These are phyloP conservation scores for Molossus alvarezi DNA, from an alignment of 2,797 vertebrate genomes.

Conservation along the genomic window DNA sequence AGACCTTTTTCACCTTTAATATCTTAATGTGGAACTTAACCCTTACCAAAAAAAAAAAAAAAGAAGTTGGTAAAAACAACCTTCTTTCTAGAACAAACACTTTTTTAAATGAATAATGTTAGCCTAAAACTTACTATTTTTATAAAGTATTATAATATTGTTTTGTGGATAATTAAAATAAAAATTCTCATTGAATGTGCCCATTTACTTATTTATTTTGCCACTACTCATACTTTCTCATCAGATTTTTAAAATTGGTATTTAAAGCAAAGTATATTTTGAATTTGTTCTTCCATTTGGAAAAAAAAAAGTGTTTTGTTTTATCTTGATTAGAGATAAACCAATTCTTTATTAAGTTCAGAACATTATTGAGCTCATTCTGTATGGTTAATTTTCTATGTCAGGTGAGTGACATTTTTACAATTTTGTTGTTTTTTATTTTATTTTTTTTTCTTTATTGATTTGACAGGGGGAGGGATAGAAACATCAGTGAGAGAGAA, in stretches of 20 bases:
- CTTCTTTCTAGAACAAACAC: constrained; percentile 85
- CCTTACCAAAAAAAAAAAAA: constrained; percentile 88
- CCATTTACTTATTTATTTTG: constrained; percentile 82
- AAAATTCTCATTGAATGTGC: constrained; percentile 89
- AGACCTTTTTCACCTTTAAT: constrained; percentile 86
- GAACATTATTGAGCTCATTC: constrained; percentile 45
- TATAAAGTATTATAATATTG: constrained; percentile 90
- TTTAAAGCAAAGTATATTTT: constrained; percentile 68
- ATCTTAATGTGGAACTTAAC: constrained; percentile 89
- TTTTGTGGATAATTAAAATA: constrained; percentile 91
- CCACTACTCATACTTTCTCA: constrained; percentile 68
- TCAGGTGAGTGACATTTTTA: constrained; percentile 58
- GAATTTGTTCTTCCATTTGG: constrained; percentile 65
- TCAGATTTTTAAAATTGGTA: neutral
- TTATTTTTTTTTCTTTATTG: too few relatives aligned
- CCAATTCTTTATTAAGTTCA: constrained; percentile 71
- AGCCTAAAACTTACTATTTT: constrained; percentile 90
- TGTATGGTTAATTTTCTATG: constrained; percentile 48
- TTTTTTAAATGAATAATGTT: constrained; percentile 90
- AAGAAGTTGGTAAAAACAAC: constrained; percentile 81
- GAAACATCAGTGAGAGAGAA: too few relatives aligned
- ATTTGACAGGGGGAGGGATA: too few relatives aligned
- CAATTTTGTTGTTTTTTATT: neutral
- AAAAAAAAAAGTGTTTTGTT: neutral
- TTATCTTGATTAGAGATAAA: constrained; percentile 55